These are phyloP conservation scores for Hydrolagus affinis DNA, from an alignment of 2,113 vertebrate genomes.

Conservation along the genomic window DNA sequence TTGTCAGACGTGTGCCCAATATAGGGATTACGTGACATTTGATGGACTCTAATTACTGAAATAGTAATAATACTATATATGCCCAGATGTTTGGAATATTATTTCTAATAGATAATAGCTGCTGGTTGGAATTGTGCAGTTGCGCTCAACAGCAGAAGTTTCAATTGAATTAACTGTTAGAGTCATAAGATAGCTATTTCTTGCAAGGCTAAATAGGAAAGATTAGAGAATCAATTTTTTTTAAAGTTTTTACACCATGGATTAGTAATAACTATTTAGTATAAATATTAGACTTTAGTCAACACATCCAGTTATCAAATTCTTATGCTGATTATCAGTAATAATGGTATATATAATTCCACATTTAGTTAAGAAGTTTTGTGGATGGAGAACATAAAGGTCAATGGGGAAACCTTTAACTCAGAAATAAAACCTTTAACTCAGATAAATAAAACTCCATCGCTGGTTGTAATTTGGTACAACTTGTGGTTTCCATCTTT, in stretches of 20 bases:
- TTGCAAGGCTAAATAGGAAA: not conserved
- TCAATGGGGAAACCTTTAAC: no score
- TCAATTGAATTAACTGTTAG: no score
- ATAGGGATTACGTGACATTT: constrained; percentile 44
- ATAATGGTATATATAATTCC: no score
- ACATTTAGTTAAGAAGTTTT: no score
- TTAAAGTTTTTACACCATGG: not conserved
- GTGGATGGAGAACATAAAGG: no score
- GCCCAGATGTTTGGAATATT: constrained; percentile 41
- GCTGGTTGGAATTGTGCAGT: not conserved
- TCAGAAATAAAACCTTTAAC: no score
- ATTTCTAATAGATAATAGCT: constrained; percentile 31
- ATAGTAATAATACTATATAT: constrained; percentile 46
- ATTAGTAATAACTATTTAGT: not conserved
- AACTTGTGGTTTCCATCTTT: no score
- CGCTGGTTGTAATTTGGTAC: no score
- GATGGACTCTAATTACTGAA: constrained; percentile 48
- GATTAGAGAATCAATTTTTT: not conserved
- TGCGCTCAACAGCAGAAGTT: not conserved
- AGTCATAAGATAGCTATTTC: not conserved
- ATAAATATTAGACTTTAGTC: no score
- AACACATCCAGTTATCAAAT: no score
- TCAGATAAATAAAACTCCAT: no score
- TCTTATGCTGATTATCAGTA: no score
- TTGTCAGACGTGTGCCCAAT: constrained; percentile 37